These are phyloP conservation scores for Eriocheir sinensis DNA, from an alignment of 1,140 invertebrate genomes.

Conservation along the genomic window DNA sequence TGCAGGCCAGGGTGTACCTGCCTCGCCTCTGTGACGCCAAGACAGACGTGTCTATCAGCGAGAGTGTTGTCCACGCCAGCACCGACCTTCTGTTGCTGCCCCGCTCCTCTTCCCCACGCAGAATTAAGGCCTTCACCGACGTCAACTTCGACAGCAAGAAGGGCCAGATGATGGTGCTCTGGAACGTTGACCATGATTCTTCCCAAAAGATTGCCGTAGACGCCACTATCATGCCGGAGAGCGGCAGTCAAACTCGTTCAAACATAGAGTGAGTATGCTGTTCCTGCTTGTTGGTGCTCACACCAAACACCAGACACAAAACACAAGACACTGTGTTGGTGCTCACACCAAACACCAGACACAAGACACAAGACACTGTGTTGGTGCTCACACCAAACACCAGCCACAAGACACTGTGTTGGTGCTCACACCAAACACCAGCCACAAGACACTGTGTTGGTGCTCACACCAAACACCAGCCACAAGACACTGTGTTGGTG, in stretches of 20 bases:
- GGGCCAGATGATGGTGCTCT: conserved; percentile 12
- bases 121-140: conserved; percentile 58
- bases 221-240: background rate
- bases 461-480: too few species aligned
- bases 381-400: too few species aligned
- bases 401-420: too few species aligned
- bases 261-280: background rate
- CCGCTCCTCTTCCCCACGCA: background rate
- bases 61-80: conserved; percentile 29
- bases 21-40: conserved; percentile 5
- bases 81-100: conserved; percentile 42
- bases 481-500: too few species aligned
- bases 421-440: too few species aligned
- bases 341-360: too few species aligned
- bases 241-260: background rate
- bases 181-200: conserved; percentile 46
- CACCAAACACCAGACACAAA: too few species aligned
- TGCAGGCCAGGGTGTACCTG: background rate
- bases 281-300: background rate
- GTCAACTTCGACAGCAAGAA: conserved; percentile 23
- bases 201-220: conserved; percentile 45
- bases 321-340: too few species aligned
- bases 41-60: background rate
- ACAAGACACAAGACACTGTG: too few species aligned
- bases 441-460: too few species aligned